A percentile compares a stretch with the other conserved stretches of the same genome.
phyloP scores from a whole-genome alignment of 2,113 vertebrate genomes.

The Dipodomys spectabilis region DNA sequence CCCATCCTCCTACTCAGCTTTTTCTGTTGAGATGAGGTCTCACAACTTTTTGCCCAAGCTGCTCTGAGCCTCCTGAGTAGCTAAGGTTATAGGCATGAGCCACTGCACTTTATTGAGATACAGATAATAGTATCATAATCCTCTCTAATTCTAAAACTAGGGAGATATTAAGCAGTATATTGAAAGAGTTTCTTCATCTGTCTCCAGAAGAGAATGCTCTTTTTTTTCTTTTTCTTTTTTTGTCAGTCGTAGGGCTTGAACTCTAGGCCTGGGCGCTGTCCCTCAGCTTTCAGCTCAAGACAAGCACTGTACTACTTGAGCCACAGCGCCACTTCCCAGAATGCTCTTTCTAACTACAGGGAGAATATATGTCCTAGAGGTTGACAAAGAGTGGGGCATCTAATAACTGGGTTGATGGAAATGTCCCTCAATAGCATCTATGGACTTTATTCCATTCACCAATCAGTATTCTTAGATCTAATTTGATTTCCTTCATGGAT shows the following conservation, averaged over 20 bases:
- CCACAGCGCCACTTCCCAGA: too few relatives aligned
- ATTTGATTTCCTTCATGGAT: conserved; percentile 28
- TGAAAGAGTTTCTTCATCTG: not conserved
- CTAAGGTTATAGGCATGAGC: too few relatives aligned
- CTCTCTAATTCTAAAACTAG: conserved; percentile 16
- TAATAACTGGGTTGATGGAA: not conserved
- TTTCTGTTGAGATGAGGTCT: too few relatives aligned
- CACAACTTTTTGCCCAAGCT: too few relatives aligned
- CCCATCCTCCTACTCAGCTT: too few relatives aligned
- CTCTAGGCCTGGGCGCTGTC: too few relatives aligned
- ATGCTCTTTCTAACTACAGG: not conserved
- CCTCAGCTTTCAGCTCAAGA: too few relatives aligned
- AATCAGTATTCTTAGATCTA: not conserved
- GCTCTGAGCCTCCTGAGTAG: too few relatives aligned
- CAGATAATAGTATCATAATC: not conserved
- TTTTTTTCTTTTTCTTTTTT: not conserved
- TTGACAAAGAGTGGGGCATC: not conserved
- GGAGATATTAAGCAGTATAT: not conserved
- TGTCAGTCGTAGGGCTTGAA: too few relatives aligned
- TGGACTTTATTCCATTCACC: not conserved
- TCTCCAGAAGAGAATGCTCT: not conserved
- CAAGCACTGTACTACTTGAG: too few relatives aligned
- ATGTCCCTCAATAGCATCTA: not conserved
- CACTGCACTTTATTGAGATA: not conserved
- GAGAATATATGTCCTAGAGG: not conserved